phyloP scores from a whole-genome alignment of 2,797 vertebrate species.

The Coranthus polyacanthus region DNA sequence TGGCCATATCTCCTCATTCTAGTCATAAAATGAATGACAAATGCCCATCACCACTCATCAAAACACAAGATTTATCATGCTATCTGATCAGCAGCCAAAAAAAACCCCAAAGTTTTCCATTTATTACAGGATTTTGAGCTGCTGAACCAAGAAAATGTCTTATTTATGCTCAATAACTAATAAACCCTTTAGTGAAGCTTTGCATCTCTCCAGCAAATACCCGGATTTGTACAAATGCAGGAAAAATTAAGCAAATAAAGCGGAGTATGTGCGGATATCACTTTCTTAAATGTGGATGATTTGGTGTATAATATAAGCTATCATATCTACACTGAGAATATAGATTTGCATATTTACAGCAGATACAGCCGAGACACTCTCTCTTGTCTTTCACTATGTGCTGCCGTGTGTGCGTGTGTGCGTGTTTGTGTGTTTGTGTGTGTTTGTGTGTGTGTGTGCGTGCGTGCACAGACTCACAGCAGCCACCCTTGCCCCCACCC shows the following conservation, averaged over 20 bases:
- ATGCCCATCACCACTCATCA: constrained; percentile 3
- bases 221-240: constrained; percentile 44
- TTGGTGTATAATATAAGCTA: constrained; percentile 71
- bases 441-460: constrained; percentile 62
- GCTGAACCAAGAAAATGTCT: neutral
- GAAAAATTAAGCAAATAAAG: constrained; percentile 73
- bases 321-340: constrained; percentile 76
- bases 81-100: constrained; percentile 16
- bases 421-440: constrained; percentile 12
- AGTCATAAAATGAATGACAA: constrained; percentile 11
- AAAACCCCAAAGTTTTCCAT: neutral
- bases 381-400: constrained; percentile 68
- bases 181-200: constrained; percentile 46
- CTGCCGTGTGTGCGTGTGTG: constrained; percentile 24
- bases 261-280: constrained; percentile 47
- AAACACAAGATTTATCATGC: neutral
- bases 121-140: neutral
- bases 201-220: constrained; percentile 41
- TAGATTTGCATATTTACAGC: constrained; percentile 82
- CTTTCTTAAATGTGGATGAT: constrained; percentile 69
- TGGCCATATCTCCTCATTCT: too few relatives aligned
- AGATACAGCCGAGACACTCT: constrained; percentile 56
- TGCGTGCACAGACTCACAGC: constrained; percentile 78
- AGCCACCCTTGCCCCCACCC: constrained; percentile 87
- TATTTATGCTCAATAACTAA: constrained; percentile 1